Base-by-base conservation (phyloP, 2,888 invertebrate species). In the Leucophora obtusa region DNA sequence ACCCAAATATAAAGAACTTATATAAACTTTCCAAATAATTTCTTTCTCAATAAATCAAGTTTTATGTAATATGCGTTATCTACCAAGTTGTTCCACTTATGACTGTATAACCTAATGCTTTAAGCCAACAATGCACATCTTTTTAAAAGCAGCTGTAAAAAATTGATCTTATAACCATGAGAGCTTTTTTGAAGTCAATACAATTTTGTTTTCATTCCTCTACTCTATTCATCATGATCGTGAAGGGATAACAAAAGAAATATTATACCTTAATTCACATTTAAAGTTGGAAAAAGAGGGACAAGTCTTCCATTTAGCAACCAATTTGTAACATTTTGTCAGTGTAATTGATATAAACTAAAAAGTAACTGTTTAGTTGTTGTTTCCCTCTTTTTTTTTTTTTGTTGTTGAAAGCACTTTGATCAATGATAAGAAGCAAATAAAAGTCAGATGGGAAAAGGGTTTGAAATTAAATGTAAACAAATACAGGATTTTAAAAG, bases 311-410 rank as follows among this genome's bases (percentile, higher is more conserved):
- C 68, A 68, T 54, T 78, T 78, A 60, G 47, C 51, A 43, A 62
- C 6, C 68, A 72, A 73, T 78, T 78, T 78, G 72, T 62, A 72
- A 72, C 78, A 73, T 68, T 78, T 78, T 72, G 78, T 72, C 78
- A 78, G 50, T 68, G 72, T 72, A 78, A 73, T 78, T 78, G 78
- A 78, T 78, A 78, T 63, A 35, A 28, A 72, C 58, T 56, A 28
- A 66, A 78, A 60, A 51, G 68, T 69, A 69, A 75, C 68, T 68
- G 68, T 75, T 75, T 75, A 56, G 47, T 62, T 75, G 24, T 28
- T 5, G 3, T 28, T 53, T 15, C 15, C n/a, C n/a, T 50, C 59
- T 51, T 11, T 28, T 11, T 11, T n/a, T 28, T 62, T 33, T 62
- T 47, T 68, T 18, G n/a, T 18, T 58, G 66, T 59, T 66, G 54